Conservation (phyloP, 2,888 invertebrate genomes). For the Dugesia japonica region DNA sequence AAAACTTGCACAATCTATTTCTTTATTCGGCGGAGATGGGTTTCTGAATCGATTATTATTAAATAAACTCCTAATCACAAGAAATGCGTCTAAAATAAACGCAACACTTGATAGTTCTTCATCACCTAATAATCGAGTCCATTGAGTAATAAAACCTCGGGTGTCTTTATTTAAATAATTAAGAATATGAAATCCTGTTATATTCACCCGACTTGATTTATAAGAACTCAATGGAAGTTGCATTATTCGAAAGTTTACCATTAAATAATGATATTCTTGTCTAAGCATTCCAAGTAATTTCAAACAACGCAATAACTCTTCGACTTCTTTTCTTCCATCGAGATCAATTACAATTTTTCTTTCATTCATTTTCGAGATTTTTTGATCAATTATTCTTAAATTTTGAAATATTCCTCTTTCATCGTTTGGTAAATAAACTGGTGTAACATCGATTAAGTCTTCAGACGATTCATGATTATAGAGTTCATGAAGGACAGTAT, state of each 20-base stretch:
- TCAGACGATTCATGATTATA: neutral
- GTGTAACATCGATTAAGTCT: neutral
- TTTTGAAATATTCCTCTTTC: neutral
- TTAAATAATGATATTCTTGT: constrained; percentile 34
- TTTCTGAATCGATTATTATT: neutral
- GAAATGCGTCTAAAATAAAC: constrained; percentile 27
- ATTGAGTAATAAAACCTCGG: constrained; percentile 11
- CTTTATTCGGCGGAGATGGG: neutral
- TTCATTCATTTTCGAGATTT: neutral
- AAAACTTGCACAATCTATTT: neutral
- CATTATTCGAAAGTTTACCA: constrained; percentile 29
- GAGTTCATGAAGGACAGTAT: neutral
- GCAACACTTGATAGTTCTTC: constrained; percentile 20
- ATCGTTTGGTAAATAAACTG: constrained; percentile 10
- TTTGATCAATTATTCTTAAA: neutral
- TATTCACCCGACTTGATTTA: constrained; percentile 33
- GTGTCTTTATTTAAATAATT: constrained; percentile 21
- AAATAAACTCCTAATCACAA: constrained; percentile 2
- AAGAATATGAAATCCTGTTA: constrained; percentile 34
- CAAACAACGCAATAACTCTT: constrained; percentile 4
- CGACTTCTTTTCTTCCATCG: neutral
- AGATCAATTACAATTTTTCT: constrained; percentile 25
- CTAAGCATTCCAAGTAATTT: constrained; percentile 32
- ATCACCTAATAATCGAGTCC: constrained; percentile 2
- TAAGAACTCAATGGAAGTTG: constrained; percentile 32